Conservation (phyloP, 2,888 invertebrate genomes). For the Papilio demoleus region DNA sequence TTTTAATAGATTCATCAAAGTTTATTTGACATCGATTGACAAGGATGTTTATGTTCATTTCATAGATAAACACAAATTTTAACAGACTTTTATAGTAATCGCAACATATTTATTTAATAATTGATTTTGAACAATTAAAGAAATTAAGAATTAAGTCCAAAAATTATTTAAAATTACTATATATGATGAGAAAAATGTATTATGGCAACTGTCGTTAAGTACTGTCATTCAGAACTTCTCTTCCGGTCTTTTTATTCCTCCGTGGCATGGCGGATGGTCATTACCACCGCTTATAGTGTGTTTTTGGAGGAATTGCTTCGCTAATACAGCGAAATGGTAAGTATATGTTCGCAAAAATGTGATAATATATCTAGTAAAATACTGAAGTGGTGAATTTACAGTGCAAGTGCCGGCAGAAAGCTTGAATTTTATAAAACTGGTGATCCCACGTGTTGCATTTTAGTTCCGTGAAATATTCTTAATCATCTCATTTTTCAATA, state of each 20-base stretch:
- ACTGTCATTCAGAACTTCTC: constrained; percentile 63
- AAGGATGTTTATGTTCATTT: neutral
- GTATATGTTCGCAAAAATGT: constrained; percentile 57
- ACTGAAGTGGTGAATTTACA: constrained; percentile 49
- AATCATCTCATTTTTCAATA: constrained; percentile 41
- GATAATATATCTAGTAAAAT: constrained; percentile 42
- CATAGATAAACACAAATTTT: neutral
- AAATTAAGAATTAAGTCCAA: no score
- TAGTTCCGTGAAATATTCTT: constrained; percentile 46
- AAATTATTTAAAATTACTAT: no score
- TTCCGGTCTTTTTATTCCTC: constrained; percentile 83
- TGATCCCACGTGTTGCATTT: constrained; percentile 54
- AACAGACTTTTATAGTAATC: neutral
- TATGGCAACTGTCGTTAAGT: constrained; percentile 63
- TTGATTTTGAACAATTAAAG: neutral
- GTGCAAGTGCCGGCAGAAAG: constrained; percentile 57
- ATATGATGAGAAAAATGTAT: constrained; percentile 38
- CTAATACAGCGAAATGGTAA: constrained; percentile 81
- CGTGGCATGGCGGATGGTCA: constrained; percentile 84
- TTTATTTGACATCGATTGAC: neutral
- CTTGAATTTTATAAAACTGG: constrained; percentile 42
- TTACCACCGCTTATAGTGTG: constrained; percentile 74
- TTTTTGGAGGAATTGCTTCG: constrained; percentile 77
- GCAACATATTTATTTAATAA: no score
- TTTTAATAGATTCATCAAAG: neutral